Evolutionary conservation across 2,797 vertebrate species (phyloP).

Genomic region (Netta rufina): DNA sequence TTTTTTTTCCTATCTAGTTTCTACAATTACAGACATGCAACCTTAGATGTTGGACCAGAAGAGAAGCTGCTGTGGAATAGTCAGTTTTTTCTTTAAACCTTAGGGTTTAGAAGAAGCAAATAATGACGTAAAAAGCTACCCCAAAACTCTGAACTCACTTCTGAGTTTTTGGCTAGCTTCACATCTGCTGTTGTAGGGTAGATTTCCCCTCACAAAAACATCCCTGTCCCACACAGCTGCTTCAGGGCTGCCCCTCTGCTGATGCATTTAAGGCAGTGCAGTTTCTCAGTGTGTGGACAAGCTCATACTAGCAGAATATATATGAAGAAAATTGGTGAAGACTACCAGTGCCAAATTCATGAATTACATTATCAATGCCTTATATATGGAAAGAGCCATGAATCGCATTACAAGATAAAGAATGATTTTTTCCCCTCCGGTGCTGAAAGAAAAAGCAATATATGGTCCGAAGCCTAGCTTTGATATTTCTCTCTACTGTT

Average conservation of each 20-base stretch:
- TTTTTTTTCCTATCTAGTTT: not conserved
- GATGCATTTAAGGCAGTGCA: not conserved
- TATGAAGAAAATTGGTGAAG: not conserved
- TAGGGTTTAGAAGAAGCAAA: not conserved
- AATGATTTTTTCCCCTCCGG: not conserved
- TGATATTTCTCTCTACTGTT: slow-evolving; percentile 21
- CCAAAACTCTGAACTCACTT: not conserved
- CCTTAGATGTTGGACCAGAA: not conserved
- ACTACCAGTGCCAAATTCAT: not conserved
- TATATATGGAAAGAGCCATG: not conserved
- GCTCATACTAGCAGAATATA: not conserved
- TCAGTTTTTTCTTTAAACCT: not conserved
- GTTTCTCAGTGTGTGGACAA: not conserved
- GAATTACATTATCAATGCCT: not conserved
- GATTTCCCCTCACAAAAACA: not conserved
- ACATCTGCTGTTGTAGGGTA: not conserved
- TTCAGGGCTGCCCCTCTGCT: not conserved
- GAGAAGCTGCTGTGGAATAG: not conserved
- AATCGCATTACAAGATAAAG: not conserved
- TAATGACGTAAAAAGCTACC: not conserved
- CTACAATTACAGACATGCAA: not conserved
- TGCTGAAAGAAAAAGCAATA: slow-evolving; percentile 5
- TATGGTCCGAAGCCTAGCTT: slow-evolving; percentile 1
- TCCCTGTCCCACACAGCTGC: not conserved
- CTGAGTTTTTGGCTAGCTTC: not conserved